These are phyloP conservation scores for Drosophila conformis DNA, from an alignment of 2,888 invertebrate genomes.

Conservation along the genomic window DNA sequence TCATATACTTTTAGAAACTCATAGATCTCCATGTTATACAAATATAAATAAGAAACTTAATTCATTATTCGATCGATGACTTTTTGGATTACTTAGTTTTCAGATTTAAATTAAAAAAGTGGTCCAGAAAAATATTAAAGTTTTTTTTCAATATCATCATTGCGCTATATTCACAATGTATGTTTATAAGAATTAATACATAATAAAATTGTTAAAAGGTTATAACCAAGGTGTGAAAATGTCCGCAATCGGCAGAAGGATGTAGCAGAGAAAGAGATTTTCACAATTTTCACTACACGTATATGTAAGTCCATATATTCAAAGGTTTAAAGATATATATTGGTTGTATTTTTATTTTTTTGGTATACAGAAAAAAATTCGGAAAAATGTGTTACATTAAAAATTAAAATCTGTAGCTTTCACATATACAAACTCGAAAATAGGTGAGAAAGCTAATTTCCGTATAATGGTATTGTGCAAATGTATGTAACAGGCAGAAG, in stretches of 20 bases:
- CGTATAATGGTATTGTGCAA: too few relatives aligned
- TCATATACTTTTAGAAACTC: neutral
- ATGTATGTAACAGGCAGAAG: too few relatives aligned
- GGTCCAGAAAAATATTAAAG: neutral
- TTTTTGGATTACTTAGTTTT: neutral
- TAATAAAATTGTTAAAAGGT: neutral
- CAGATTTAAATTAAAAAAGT: neutral
- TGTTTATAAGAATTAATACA: neutral
- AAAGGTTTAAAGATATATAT: neutral
- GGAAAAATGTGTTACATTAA: neutral
- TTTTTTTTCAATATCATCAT: neutral
- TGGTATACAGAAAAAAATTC: neutral
- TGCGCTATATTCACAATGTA: neutral
- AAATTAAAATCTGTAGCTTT: neutral
- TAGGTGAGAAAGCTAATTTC: too few relatives aligned
- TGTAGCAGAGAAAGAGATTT: neutral
- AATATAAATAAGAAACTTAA: constrained; percentile 1
- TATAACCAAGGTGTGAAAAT: neutral
- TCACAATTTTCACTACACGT: neutral
- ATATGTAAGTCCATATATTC: neutral
- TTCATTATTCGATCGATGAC: neutral
- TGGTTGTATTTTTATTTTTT: neutral
- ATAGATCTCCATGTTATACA: constrained; percentile 9
- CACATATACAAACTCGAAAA: too few relatives aligned
- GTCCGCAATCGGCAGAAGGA: neutral